phyloP scores from a whole-genome alignment of 2,888 invertebrate species.

The Drosophila mimica region DNA sequence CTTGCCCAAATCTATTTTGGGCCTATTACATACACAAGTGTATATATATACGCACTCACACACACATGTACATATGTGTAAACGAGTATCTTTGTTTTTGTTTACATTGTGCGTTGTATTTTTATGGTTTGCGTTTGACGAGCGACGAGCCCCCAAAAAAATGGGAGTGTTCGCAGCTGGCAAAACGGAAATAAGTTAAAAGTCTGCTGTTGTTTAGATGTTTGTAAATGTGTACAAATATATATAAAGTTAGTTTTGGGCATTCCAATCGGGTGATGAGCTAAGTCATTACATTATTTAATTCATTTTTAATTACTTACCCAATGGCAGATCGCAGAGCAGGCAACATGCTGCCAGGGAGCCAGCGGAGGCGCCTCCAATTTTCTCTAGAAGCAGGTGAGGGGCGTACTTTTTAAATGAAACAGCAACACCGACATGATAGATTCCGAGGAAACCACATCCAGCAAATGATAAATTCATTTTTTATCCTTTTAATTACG shows the following conservation, averaged over 20 bases:
- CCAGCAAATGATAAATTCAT: constrained; percentile 99
- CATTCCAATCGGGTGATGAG: neutral
- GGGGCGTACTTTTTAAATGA: constrained; percentile 98
- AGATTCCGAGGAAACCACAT: constrained; percentile 99
- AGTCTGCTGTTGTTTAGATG: neutral
- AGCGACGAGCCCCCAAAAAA: constrained; percentile 54
- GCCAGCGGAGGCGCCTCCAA: constrained; percentile 98
- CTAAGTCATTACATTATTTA: neutral
- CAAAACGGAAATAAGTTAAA: constrained; percentile 6
- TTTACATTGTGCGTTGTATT: constrained; percentile 29
- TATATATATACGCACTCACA: neutral
- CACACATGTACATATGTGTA: neutral
- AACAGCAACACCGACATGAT: constrained; percentile 99
- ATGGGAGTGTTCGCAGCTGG: constrained; percentile 48
- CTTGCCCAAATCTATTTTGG: constrained; percentile 39
- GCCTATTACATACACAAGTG: constrained; percentile 4
- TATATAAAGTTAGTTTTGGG: neutral
- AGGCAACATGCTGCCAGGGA: constrained; percentile 95
- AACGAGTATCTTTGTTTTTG: constrained; percentile 12
- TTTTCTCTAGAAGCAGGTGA: constrained; percentile 93
- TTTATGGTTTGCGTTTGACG: constrained; percentile 13
- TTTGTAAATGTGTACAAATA: neutral
- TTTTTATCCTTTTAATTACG: neutral
- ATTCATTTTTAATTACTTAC: constrained; percentile 88
- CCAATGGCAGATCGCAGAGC: constrained; percentile 93